Evolutionary conservation across 2,113 vertebrate genomes (phyloP), one percentile per base, ranked within the genome.

Genomic region (Malurus elegans): DNA sequence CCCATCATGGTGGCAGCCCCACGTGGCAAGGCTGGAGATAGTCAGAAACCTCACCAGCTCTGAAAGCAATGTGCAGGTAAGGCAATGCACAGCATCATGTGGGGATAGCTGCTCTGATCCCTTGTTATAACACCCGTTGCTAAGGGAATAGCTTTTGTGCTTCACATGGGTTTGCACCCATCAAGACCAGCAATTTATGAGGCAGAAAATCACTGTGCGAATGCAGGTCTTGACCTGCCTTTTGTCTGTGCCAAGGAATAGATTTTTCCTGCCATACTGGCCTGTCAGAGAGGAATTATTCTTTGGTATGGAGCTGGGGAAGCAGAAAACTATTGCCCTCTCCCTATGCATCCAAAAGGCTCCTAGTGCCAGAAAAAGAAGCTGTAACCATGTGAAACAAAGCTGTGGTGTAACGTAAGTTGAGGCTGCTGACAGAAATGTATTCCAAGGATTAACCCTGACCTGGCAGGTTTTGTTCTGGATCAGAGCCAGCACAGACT

Each of bases 1-100:
- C 31, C 28, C 18, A 45, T 11, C 13, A 2, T 0, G 2, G 10
- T 32, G 40, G 73, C 31, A 82, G 2, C 10, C 1, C 26, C 2
- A 0, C 6, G 9, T 38, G n/a, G 12, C 42, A n/a, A 28, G 11
- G 9, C 7, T 45, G 74, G 25, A 65, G n/a, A 12, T 47, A 71
- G 31, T 5, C 79, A 42, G 29, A 91, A 56, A 5, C 6, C 6
- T 85, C 65, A 69, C 25, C 2, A 0, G 4, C 21, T 64, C 44
- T 31, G 44, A 48, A 71, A 86, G 20, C 36, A 44, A 13, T 7
- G 15, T 6, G 26, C 45, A 64, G 23, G 53, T 69, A 18, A 81
- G 40, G 19, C 53, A 91, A 85, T 61, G 31, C 31, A 38, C 0
- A 3, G 16, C 21, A 48, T 60, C 14, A 6, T 4, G 3, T 32